Evolutionary conservation across 2,888 invertebrate genomes (phyloP), one percentile per base, ranked within the genome.

Genomic region (Diarsia brunnea): DNA sequence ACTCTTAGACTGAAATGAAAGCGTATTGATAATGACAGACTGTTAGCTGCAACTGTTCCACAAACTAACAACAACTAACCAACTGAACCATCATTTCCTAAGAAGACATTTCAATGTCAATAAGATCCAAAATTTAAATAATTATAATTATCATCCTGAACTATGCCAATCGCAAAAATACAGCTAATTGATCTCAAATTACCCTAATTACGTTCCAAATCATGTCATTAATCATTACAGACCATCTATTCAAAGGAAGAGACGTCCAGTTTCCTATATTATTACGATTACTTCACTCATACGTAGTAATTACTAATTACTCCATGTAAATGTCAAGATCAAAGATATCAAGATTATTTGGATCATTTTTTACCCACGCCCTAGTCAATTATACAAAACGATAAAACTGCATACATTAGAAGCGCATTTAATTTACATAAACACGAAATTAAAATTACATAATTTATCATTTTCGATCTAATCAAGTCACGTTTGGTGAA

Each of bases 251-350:
- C 31, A 76, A 76, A 63, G 12, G 65, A 49, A 77, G 21, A 27
- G 24, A 58, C 19, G 12, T 61, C 31, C 21, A 47, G 31, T n/a
- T 82, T 76, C 69, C 69, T 69, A 45, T 82, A 69, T 76, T 2
- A 82, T 69, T 69, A 76, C 31, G 16, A 65, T 60, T 53, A 60
- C 53, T 65, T 24, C 47, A 60, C 82, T 55, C 14, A 31, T 31
- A 53, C 8, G 7, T 14, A 24, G 53, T 81, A 66, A 65, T 82
- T 75, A 61, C 63, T 55, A 74, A 65, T 75, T 75, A 61, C 58
- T 49, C 31, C 14, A 24, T 16, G 2, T 21, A 79, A 81, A 81
- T 79, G 81, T 84, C 81, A 81, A 81, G 84, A 74, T 14, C 80
- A 69, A 38, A 68, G 5, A 24, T 53, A 70, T 67, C 69, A 38